A percentile compares a stretch with the other conserved stretches of the same genome.
Conservation (phyloP, 1,140 invertebrate species). For the Neotoxoptera formosana region DNA sequence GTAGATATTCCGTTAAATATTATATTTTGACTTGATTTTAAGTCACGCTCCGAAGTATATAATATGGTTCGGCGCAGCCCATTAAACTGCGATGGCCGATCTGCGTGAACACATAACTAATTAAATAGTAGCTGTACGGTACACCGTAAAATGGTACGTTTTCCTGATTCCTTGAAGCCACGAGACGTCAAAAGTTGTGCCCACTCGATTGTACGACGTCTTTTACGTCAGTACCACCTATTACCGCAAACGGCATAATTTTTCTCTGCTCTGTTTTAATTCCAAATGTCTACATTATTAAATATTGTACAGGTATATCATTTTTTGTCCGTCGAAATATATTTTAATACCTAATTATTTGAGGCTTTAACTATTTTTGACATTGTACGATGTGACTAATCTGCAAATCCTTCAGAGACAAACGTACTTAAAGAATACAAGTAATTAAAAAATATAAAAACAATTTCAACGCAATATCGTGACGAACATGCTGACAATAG, state of each 20-base stretch:
- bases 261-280: neutral
- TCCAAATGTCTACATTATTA: neutral
- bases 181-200: neutral
- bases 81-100: neutral
- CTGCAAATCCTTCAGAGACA: neutral
- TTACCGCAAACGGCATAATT: neutral
- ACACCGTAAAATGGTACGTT: neutral
- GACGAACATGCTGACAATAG: no score
- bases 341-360: no score
- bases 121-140: neutral
- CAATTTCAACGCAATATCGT: no score
- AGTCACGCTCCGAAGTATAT: neutral
- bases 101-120: neutral
- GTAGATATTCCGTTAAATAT: neutral
- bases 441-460: neutral
- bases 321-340: no score
- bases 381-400: no score
- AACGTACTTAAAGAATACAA: neutral
- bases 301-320: no score
- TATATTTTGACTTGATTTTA: neutral
- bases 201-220: neutral
- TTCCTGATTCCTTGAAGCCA: neutral
- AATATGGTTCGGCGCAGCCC: neutral
- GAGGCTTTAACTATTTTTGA: no score
- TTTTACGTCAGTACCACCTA: no score